Conservation (phyloP, 2,888 invertebrate species). For the Amblyjoppa proteus region DNA sequence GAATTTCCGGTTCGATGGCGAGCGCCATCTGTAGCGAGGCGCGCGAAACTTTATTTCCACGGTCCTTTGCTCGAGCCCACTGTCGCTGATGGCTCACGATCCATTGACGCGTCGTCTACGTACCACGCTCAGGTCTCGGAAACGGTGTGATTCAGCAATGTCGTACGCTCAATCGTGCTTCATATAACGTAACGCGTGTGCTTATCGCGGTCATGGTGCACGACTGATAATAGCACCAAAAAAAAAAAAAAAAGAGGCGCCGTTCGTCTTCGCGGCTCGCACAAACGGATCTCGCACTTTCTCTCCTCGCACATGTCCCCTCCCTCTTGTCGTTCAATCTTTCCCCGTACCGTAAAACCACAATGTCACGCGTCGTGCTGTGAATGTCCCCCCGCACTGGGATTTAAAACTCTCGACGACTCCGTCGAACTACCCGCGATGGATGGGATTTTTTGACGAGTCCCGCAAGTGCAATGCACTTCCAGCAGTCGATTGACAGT, state of each 20-base stretch:
- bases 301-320: neutral
- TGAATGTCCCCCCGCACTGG: slow-evolving; percentile 28
- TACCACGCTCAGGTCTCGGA: neutral
- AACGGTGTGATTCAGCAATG: slow-evolving; percentile 29
- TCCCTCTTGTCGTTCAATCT: neutral
- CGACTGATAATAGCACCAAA: neutral
- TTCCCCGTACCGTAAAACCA: slow-evolving; percentile 1
- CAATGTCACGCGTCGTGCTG: slow-evolving; percentile 34
- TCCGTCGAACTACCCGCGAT: neutral
- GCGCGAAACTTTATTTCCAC: neutral
- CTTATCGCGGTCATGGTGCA: neutral
- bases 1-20: neutral
- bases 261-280: slow-evolving; percentile 1
- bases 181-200: slow-evolving; percentile 12
- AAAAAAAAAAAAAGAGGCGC: too few relatives aligned
- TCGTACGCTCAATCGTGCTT: slow-evolving; percentile 30
- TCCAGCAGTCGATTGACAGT: slow-evolving; percentile 6
- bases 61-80: neutral
- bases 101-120: slow-evolving; percentile 14
- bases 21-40: slow-evolving; percentile 50
- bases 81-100: neutral
- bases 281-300: neutral
- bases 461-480: slow-evolving; percentile 25
- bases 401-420: slow-evolving; percentile 15
- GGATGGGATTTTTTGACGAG: slow-evolving; percentile 36